Evolutionary conservation across 2,888 invertebrate species (phyloP), one percentile per base, ranked within the genome.

Genomic region (Epirrhoe tristata): DNA sequence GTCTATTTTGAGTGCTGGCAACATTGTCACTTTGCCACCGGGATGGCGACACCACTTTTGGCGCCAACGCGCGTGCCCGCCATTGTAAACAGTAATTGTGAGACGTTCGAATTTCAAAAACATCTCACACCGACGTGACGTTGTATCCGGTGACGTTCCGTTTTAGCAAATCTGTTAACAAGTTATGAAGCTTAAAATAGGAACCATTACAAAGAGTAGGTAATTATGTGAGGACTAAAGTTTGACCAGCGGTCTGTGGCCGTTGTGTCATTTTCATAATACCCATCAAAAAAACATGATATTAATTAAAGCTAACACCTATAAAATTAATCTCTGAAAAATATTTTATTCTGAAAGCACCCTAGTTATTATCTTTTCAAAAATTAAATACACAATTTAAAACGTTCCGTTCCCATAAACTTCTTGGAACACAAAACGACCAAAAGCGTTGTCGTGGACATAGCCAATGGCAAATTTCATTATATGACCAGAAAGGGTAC

Each of bases 21-120:
- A 93, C 92, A 91, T 88, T 92, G 91, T 92, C 91, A 81, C 61
- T 55, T 62, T 55, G 64, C 81, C 80, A 77, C 77, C 67, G 64
- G 75, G 77, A 82, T 77, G 85, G 88, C 90, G 92, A 91, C 91
- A 91, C 71, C 83, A 74, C 70, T 84, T 87, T 87, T 81, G 87
- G 88, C 87, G 87, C 86, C 85, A 83, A 82, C 87, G 92, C 86
- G 87, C 92, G 92, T 92, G 92, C 90, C 82, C 81, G 73, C 78
- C 84, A 80, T 78, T 83, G 89, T 91, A 93, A 93, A 92, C 92
- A 91, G 80, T 78, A 81, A 85, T 85, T 77, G 83, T 80, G 80
- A 81, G 85, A 84, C 87, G 92, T 90, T 92, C 90, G 82, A 81
- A 89, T 91, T 92, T 90, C 92, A 90, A 91, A 90, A 92, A 92